These are phyloP conservation scores for Montipora capitata DNA, from an alignment of 92 coral and sea anemone genomes.

Conservation along the genomic window DNA sequence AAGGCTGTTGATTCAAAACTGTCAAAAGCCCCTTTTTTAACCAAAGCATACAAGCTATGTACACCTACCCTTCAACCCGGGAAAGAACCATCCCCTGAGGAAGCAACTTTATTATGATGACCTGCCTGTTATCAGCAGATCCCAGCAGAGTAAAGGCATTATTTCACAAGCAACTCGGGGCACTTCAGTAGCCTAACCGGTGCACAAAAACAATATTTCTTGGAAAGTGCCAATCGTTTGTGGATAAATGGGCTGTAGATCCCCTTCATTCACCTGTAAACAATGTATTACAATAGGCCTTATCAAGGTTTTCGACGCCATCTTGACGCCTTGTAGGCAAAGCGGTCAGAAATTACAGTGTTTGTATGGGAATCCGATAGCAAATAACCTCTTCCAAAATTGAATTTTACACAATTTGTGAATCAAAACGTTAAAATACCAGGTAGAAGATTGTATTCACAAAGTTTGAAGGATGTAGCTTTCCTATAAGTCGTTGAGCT, in stretches of 20 bases:
- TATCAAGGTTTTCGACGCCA: too few species aligned
- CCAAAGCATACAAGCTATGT: constrained; percentile 35
- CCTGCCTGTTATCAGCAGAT: constrained; percentile 61
- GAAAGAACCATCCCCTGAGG: constrained; percentile 38
- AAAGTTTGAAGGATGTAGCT: too few species aligned
- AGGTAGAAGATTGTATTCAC: too few species aligned
- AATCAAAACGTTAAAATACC: too few species aligned
- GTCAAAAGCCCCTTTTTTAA: constrained; percentile 33
- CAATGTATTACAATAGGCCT: not conserved
- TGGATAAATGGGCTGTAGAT: constrained; percentile 53
- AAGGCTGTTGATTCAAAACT: constrained; percentile 33
- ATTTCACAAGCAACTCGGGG: constrained; percentile 62
- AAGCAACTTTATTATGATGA: constrained; percentile 33
- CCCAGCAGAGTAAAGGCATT: constrained; percentile 39
- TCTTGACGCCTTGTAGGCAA: too few species aligned
- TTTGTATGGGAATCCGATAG: too few species aligned
- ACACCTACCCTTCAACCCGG: constrained; percentile 9
- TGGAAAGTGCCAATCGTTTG: constrained; percentile 57
- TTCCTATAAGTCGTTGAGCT: constrained; percentile 4
- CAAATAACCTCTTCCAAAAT: too few species aligned
- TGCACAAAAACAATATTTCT: constrained; percentile 70
- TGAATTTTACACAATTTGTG: too few species aligned
- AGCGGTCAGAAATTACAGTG: too few species aligned
- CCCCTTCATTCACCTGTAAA: constrained; percentile 66
- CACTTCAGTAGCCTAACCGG: not conserved